Evolutionary conservation across 2,888 invertebrate species (phyloP).

Genomic region (Ormyrus labotus): DNA sequence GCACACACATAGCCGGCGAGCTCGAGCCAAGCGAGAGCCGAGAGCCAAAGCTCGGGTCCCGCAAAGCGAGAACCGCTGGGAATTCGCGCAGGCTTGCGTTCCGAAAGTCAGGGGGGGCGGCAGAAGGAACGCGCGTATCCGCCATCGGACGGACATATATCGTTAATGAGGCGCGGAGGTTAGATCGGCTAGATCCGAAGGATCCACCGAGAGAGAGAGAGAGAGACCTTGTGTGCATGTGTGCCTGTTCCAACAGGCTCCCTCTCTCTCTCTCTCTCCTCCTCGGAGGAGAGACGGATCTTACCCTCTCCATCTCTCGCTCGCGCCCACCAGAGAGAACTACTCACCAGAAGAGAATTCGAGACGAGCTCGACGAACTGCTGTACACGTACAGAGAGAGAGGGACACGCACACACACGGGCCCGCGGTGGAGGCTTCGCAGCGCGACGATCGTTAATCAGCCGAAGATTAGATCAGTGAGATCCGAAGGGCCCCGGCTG

Average conservation of each 20-base stretch:
- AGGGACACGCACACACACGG: slow-evolving; percentile 6
- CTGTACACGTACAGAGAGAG: not conserved
- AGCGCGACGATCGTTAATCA: slow-evolving; percentile 71
- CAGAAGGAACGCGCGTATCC: slow-evolving; percentile 25
- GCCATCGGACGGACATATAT: slow-evolving; percentile 57
- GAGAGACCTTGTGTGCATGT: slow-evolving; percentile 25
- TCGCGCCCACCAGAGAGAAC: slow-evolving; percentile 53
- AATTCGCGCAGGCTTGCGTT: slow-evolving; percentile 34
- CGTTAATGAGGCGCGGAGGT: slow-evolving; percentile 65
- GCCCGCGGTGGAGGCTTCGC: slow-evolving; percentile 52
- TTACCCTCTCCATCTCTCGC: slow-evolving; percentile 3
- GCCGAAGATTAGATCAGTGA: slow-evolving; percentile 69
- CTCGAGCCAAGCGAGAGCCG: no score
- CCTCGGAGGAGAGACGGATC: not conserved
- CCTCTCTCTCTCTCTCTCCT: slow-evolving; percentile 50
- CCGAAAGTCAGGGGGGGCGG: slow-evolving; percentile 21
- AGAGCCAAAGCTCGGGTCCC: no score
- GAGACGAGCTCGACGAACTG: slow-evolving; percentile 57
- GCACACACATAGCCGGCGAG: no score
- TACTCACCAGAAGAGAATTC: slow-evolving; percentile 62
- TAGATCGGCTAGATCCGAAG: slow-evolving; percentile 63
- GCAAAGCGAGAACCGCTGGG: slow-evolving; percentile 40
- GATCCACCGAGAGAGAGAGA: slow-evolving; percentile 43
- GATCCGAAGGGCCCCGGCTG: slow-evolving; percentile 66
- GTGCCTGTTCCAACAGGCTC: slow-evolving; percentile 7